phyloP scores from a whole-genome alignment of 2,797 vertebrate species.

The Hipposideros larvatus region DNA sequence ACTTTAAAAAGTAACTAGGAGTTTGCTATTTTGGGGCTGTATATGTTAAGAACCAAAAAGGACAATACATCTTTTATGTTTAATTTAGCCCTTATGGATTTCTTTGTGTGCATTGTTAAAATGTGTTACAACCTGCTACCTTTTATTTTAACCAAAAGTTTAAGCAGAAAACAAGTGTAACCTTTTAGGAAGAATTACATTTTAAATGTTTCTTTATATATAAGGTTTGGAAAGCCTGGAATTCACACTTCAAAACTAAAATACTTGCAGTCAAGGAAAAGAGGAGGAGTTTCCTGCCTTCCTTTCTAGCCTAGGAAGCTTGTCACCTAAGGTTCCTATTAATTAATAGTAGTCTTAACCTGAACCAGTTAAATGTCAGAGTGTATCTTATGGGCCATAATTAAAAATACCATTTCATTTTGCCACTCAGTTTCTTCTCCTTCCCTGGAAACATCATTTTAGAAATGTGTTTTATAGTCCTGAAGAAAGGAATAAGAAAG shows the following conservation, averaged over 20 bases:
- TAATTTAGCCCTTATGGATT: slow-evolving; percentile 81
- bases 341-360: background rate
- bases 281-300: background rate
- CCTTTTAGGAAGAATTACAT: slow-evolving; percentile 52
- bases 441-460: slow-evolving; percentile 46
- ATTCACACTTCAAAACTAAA: slow-evolving; percentile 14
- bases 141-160: slow-evolving; percentile 77
- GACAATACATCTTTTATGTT: slow-evolving; percentile 82
- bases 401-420: slow-evolving; percentile 37
- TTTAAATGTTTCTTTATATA: slow-evolving; percentile 29
- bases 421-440: background rate
- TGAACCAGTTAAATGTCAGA: background rate
- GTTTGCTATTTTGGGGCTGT: slow-evolving; percentile 64
- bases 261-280: background rate
- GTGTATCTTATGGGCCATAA: background rate
- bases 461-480: slow-evolving; percentile 21
- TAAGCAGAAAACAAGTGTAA: slow-evolving; percentile 43
- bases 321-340: background rate
- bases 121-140: slow-evolving; percentile 66
- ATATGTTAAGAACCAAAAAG: slow-evolving; percentile 70
- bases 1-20: slow-evolving; percentile 82
- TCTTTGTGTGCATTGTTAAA: slow-evolving; percentile 85
- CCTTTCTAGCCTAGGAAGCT: background rate
- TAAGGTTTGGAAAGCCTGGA: slow-evolving; percentile 27
- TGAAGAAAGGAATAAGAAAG: slow-evolving; percentile 6